Evolutionary conservation across 2,888 invertebrate species (phyloP).

Genomic region (Melieria omissa): DNA sequence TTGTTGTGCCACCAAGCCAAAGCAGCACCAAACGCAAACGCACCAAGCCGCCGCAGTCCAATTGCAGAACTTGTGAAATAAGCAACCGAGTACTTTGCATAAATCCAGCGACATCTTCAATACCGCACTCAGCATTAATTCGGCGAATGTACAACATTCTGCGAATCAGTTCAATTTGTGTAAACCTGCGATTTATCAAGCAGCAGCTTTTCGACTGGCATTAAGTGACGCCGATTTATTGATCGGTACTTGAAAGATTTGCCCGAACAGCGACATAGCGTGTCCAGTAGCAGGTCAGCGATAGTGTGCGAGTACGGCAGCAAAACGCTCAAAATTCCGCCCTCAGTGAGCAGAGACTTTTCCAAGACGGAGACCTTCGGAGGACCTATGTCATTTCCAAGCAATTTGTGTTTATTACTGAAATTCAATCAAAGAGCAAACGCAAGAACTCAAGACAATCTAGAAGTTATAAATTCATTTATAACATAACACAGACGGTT

Average conservation of each 20-base stretch:
- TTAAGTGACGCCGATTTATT: too few relatives aligned
- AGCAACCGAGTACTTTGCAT: too few relatives aligned
- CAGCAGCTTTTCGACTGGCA: too few relatives aligned
- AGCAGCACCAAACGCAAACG: too few relatives aligned
- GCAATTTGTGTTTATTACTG: slow-evolving; percentile 58
- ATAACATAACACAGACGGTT: slow-evolving; percentile 62
- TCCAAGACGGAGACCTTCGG: slow-evolving; percentile 62
- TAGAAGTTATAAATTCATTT: slow-evolving; percentile 63
- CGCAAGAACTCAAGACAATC: slow-evolving; percentile 58
- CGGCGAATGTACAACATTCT: slow-evolving; percentile 26
- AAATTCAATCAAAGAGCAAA: slow-evolving; percentile 62
- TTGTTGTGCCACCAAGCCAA: slow-evolving; percentile 8
- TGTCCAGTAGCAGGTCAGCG: not conserved
- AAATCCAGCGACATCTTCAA: too few relatives aligned
- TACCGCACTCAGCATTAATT: slow-evolving; percentile 1
- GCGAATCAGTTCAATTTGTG: not conserved
- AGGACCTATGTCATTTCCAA: slow-evolving; percentile 66
- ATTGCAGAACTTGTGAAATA: too few relatives aligned
- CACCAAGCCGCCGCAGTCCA: too few relatives aligned
- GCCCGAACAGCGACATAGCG: slow-evolving; percentile 21
- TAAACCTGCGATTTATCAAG: too few relatives aligned
- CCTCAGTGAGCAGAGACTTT: slow-evolving; percentile 55
- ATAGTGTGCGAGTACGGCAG: slow-evolving; percentile 23
- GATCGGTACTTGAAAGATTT: not conserved
- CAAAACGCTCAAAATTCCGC: slow-evolving; percentile 59